Evolutionary conservation across 1,140 invertebrate genomes (phyloP).

Genomic region (Drosophila sp.): DNA sequence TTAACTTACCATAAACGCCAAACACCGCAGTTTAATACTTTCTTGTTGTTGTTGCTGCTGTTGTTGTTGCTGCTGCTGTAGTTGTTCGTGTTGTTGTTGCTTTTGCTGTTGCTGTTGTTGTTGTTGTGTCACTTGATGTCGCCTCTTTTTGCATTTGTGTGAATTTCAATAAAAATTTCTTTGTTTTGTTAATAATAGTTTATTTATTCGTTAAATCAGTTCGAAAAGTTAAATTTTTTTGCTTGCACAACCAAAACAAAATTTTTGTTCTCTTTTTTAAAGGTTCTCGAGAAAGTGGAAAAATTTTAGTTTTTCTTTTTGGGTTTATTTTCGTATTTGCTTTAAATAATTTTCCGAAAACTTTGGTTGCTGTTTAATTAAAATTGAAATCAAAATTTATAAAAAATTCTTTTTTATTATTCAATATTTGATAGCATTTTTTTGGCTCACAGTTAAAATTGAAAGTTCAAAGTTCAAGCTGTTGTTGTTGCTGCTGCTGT

Average conservation of each 20-base stretch:
- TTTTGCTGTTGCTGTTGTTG: constrained; percentile 34
- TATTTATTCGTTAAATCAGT: constrained; percentile 39
- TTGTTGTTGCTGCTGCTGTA: constrained; percentile 18
- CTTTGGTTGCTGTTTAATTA: constrained; percentile 17
- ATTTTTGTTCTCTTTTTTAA: constrained; percentile 33
- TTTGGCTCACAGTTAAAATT: background rate
- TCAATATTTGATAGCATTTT: constrained; percentile 21
- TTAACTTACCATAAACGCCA: constrained; percentile 75
- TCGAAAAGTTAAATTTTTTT: constrained; percentile 56
- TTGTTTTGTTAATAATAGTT: constrained; percentile 23
- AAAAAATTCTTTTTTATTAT: constrained; percentile 3
- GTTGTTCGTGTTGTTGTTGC: constrained; percentile 26
- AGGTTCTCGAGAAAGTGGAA: constrained; percentile 2
- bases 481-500: constrained; percentile 21
- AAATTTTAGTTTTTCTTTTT: constrained; percentile 7
- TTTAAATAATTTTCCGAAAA: constrained; percentile 1
- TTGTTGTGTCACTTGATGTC: constrained; percentile 45
- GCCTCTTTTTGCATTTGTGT: constrained; percentile 46
- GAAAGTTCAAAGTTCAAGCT: constrained; percentile 20
- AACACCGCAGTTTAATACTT: constrained; percentile 78
- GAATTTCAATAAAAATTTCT: constrained; percentile 8
- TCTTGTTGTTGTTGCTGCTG: constrained; percentile 43
- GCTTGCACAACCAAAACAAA: constrained; percentile 59
- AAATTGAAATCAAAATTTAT: constrained; percentile 37
- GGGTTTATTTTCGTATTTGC: constrained; percentile 1